phyloP scores from a whole-genome alignment of 2,888 invertebrate species.

The Rhabditoides inermis region DNA sequence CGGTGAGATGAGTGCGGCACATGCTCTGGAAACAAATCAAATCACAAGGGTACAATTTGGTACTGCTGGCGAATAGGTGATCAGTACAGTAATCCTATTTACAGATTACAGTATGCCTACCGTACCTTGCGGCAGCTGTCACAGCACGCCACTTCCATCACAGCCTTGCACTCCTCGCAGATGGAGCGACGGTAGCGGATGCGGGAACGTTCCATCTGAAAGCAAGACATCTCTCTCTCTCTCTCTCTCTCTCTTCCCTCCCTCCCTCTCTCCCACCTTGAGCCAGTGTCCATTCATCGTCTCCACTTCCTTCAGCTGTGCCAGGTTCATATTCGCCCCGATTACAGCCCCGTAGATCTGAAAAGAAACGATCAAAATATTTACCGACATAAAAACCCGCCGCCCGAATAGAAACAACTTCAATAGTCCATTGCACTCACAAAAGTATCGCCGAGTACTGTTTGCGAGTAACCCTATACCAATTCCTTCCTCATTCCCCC shows the following conservation, averaged over 20 bases:
- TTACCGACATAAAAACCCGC: not conserved
- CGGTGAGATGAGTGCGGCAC: slow-evolving; percentile 30
- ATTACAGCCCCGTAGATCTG: slow-evolving; percentile 44
- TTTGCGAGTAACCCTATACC: too few species aligned
- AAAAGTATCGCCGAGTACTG: too few species aligned
- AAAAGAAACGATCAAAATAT: not conserved
- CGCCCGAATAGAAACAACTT: not conserved
- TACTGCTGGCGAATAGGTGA: too few species aligned
- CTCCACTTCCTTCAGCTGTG: slow-evolving; percentile 26
- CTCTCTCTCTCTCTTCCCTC: not conserved
- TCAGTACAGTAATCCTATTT: too few species aligned
- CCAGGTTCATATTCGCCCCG: slow-evolving; percentile 38
- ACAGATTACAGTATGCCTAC: too few species aligned
- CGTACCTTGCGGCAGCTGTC: not conserved
- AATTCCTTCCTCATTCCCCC: too few species aligned
- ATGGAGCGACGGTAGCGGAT: slow-evolving; percentile 31
- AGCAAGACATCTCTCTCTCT: not conserved
- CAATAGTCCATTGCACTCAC: not conserved
- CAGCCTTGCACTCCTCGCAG: slow-evolving; percentile 40
- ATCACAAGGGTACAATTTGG: not conserved
- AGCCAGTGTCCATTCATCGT: slow-evolving; percentile 35
- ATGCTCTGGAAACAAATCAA: slow-evolving; percentile 19
- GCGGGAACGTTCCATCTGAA: slow-evolving; percentile 24
- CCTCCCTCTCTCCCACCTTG: slow-evolving; percentile 27
- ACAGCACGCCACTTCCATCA: slow-evolving; percentile 2